These are phyloP conservation scores for Choreutis nemorana DNA, from an alignment of 2,888 invertebrate genomes.

Conservation along the genomic window DNA sequence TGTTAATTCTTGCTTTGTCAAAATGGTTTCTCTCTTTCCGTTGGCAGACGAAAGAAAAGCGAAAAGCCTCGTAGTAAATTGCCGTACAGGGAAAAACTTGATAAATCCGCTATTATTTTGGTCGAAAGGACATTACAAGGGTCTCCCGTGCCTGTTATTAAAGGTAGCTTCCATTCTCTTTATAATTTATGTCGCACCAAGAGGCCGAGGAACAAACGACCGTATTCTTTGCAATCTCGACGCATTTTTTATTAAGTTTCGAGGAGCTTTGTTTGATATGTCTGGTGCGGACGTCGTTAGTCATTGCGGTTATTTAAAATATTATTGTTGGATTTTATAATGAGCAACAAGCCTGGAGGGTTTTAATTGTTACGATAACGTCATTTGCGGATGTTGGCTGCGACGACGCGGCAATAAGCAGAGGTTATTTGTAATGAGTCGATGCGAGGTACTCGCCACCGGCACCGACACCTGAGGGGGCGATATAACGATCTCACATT, in stretches of 20 bases:
- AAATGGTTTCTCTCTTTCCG: too few relatives aligned
- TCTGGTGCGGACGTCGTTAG: conserved; percentile 33
- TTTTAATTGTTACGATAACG: conserved; percentile 30
- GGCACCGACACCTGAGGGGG: conserved; percentile 25
- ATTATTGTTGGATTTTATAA: conserved; percentile 23
- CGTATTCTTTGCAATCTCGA: conserved; percentile 21
- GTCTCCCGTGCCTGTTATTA: conserved; percentile 16
- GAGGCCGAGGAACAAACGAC: conserved; percentile 26
- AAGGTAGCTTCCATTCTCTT: conserved; percentile 15
- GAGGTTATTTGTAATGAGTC: conserved; percentile 31
- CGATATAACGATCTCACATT: conserved; percentile 41
- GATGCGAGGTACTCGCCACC: conserved; percentile 25
- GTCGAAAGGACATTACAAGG: conserved; percentile 19
- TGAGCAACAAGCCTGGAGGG: conserved; percentile 26
- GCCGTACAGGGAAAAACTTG: too few relatives aligned
- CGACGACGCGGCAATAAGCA: conserved; percentile 34
- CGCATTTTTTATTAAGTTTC: conserved; percentile 19
- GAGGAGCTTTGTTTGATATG: conserved; percentile 18
- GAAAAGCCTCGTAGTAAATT: too few relatives aligned
- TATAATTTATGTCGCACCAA: conserved; percentile 32
- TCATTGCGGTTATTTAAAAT: conserved; percentile 19
- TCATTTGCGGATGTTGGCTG: conserved; percentile 43
- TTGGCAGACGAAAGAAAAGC: too few relatives aligned
- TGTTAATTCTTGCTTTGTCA: too few relatives aligned
- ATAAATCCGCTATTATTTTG: conserved; percentile 31